phyloP scores from a whole-genome alignment of 2,113 vertebrate genomes.

The Polypterus bichir region DNA sequence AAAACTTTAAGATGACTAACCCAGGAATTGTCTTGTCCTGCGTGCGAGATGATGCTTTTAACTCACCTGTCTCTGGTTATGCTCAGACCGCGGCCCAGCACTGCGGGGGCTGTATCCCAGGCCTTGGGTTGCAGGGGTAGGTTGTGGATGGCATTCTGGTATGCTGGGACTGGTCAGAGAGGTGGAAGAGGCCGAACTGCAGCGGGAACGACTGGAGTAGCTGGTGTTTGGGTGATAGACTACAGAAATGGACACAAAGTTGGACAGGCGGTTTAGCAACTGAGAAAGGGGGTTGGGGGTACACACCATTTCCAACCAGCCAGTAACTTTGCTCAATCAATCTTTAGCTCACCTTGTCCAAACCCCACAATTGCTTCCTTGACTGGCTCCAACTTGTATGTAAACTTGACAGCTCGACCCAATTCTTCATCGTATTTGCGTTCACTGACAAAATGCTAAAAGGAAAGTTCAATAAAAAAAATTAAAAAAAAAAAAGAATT shows the following conservation, averaged over 20 bases:
- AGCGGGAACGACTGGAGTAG: constrained; percentile 71
- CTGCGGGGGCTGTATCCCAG: constrained; percentile 9
- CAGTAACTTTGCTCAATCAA: too few relatives aligned
- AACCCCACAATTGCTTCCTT: constrained; percentile 68
- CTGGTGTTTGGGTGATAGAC: constrained; percentile 85
- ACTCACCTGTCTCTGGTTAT: constrained; percentile 62
- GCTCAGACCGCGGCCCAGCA: constrained; percentile 27
- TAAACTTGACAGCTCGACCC: constrained; percentile 75
- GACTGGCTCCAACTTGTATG: constrained; percentile 68
- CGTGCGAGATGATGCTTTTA: too few relatives aligned
- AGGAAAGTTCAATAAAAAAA: constrained; percentile 3
- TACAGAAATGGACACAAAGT: constrained; percentile 19
- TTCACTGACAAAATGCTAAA: constrained; percentile 89
- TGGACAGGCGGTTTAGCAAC: not conserved
- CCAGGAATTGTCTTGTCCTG: too few relatives aligned
- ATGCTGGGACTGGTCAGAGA: constrained; percentile 35
- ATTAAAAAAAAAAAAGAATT: not conserved
- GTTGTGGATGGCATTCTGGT: constrained; percentile 27
- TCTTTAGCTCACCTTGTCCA: constrained; percentile 65
- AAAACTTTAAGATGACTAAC: too few relatives aligned
- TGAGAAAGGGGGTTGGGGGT: too few relatives aligned
- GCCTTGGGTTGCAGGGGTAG: constrained; percentile 35
- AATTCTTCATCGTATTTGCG: constrained; percentile 90
- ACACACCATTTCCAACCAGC: not conserved
- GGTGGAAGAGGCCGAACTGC: constrained; percentile 49